These are phyloP conservation scores for Pheosia gnoma DNA, from an alignment of 2,888 invertebrate genomes.

Conservation along the genomic window DNA sequence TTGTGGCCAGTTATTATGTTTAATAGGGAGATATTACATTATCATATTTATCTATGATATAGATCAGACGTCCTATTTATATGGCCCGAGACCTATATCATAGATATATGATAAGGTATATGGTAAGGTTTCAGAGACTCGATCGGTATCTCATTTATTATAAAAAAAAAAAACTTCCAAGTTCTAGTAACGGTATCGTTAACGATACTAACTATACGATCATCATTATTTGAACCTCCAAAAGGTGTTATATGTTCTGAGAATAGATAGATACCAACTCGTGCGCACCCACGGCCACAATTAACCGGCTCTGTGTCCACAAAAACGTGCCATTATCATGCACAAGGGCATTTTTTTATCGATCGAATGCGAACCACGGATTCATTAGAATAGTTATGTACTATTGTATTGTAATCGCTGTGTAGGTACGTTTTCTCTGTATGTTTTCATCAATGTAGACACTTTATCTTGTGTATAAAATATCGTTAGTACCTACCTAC, in stretches of 20 bases:
- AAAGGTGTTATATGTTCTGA: background rate
- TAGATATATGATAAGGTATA: no score
- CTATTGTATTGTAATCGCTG: conserved; percentile 8
- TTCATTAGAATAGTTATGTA: conserved; percentile 8
- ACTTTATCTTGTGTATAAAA: conserved; percentile 22
- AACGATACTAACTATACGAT: background rate
- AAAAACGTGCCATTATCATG: background rate
- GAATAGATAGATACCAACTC: background rate
- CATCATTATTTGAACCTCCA: background rate
- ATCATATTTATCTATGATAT: no score
- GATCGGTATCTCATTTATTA: no score
- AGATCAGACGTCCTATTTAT: no score
- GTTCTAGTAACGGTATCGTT: background rate
- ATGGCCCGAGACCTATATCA: no score
- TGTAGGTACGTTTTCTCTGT: background rate
- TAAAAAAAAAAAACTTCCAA: background rate
- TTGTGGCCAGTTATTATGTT: background rate
- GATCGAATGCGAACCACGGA: conserved; percentile 7
- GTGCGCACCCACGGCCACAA: background rate
- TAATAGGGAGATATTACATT: no score
- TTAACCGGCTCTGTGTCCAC: background rate
- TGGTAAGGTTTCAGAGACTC: no score
- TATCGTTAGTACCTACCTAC: no score
- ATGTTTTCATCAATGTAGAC: conserved; percentile 10
- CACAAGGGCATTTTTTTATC: conserved; percentile 5